Evolutionary conservation across 2,888 invertebrate species (phyloP).

Genomic region (Ecliptopera silaceata): DNA sequence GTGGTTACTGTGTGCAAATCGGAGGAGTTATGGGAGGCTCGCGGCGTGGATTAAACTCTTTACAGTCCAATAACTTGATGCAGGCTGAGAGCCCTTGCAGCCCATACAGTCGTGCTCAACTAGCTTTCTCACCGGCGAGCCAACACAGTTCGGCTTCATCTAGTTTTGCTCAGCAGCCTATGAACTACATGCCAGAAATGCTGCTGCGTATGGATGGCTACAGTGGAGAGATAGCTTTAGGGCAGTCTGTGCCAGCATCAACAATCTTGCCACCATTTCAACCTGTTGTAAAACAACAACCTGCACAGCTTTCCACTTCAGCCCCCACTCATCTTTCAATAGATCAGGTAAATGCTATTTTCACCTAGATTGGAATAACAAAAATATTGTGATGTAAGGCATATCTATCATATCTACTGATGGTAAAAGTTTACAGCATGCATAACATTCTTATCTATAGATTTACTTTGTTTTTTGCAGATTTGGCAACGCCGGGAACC

Average conservation of each 20-base stretch:
- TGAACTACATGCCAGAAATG: constrained; percentile 84
- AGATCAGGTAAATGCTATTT: constrained; percentile 82
- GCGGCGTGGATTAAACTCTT: constrained; percentile 48
- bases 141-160: constrained; percentile 84
- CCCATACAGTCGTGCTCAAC: constrained; percentile 73
- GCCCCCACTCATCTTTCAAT: constrained; percentile 93
- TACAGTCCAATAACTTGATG: constrained; percentile 54
- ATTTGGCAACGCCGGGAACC: constrained; percentile 95
- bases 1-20: constrained; percentile 80
- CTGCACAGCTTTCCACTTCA: constrained; percentile 91
- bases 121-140: constrained; percentile 86
- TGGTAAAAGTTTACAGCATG: too few species aligned
- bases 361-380: not conserved
- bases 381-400: constrained; percentile 7
- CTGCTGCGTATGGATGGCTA: constrained; percentile 86
- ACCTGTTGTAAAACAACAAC: constrained; percentile 64
- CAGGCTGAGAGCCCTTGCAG: constrained; percentile 77
- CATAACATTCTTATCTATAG: too few species aligned
- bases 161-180: constrained; percentile 68
- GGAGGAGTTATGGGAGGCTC: constrained; percentile 76
- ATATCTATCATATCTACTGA: not conserved
- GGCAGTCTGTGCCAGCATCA: constrained; percentile 86
- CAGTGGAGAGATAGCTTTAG: constrained; percentile 80
- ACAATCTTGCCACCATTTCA: constrained; percentile 77
- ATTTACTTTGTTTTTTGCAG: constrained; percentile 51